Evolutionary conservation across 2,797 vertebrate genomes (phyloP), one percentile per base, ranked within the genome.

Genomic region (Spea hammondii): DNA sequence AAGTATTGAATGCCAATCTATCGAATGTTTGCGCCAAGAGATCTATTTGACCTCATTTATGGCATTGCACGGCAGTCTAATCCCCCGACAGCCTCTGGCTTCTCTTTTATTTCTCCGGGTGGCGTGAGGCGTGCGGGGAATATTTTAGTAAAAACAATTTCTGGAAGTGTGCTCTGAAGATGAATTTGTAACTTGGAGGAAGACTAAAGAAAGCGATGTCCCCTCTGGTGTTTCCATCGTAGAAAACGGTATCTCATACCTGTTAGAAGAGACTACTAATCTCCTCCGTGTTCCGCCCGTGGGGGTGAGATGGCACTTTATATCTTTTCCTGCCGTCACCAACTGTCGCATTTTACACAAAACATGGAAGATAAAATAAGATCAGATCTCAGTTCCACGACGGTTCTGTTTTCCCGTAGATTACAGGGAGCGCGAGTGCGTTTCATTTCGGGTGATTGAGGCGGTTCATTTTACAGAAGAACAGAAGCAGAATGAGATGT

Each of bases 271-370:
- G 55, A 69, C 72, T 7, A 50, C 70, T 48, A 68, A 65, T 80
- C 73, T 80, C 66, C 44, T 70, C 72, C 44, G 49, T 65, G 13
- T 55, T 70, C 50, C 48, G 78, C 78, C 78, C 47, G 6, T 65
- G 49, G 67, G 78, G 72, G 17, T 14, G 47, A 51, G 13, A 45
- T 53, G 79, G 71, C 79, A 66, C 67, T 32, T 32, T 80, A 76
- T 71, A 80, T 80, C 67, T 66, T 48, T 71, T 65, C 51, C 70
- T 14, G 11, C 1, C 59, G 45, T 54, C 53, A 48, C 71, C 4
- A 8, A 44, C 14, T 49, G 17, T 49, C 72, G 5, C 49, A 57
- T 78, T 72, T 78, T 50, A 77, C n/a, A 8, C 12, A 65, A 65
- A 53, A 72, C 62, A 72, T 50, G 17, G 14, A 59, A 51, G 57